A percentile compares a stretch with the other conserved stretches of the same genome.
phyloP scores from a whole-genome alignment of 2,888 invertebrate species.

The Cosmopolites sordidus region DNA sequence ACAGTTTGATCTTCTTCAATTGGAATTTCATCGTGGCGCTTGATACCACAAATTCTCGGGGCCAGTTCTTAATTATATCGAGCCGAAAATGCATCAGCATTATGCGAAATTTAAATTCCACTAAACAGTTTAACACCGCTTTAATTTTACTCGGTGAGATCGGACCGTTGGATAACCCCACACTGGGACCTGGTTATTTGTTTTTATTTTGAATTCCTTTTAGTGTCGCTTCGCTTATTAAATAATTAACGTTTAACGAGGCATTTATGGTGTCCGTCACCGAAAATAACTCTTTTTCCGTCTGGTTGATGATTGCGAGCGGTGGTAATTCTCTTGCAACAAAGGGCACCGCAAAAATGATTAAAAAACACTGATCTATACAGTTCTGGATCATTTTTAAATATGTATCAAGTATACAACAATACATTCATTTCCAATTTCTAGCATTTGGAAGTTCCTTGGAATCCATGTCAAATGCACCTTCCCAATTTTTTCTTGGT shows the following conservation, averaged over 20 bases:
- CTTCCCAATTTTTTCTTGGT: too few species aligned
- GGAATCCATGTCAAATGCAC: too few species aligned
- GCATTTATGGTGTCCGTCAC: background rate
- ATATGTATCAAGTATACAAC: too few species aligned
- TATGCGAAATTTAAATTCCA: constrained; percentile 12
- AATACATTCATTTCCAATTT: too few species aligned
- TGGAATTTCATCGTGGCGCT: constrained; percentile 3
- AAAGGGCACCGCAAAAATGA: too few species aligned
- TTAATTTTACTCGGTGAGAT: constrained; percentile 8
- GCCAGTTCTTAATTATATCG: constrained; percentile 6
- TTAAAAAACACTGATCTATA: too few species aligned
- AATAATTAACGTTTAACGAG: constrained; percentile 1
- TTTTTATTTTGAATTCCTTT: constrained; percentile 6
- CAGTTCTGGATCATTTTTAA: too few species aligned
- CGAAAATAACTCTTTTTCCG: too few species aligned
- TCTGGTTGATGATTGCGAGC: too few species aligned
- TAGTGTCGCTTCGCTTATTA: constrained; percentile 6
- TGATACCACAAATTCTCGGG: constrained; percentile 6
- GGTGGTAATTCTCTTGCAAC: too few species aligned
- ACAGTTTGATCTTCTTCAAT: too few species aligned
- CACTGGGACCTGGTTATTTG: constrained; percentile 1
- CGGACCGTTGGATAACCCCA: constrained; percentile 7
- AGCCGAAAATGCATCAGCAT: constrained; percentile 6
- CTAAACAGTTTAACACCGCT: constrained; percentile 9
- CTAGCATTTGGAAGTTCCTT: too few species aligned